phyloP scores from a whole-genome alignment of 2,797 vertebrate species.

The Bradypodion pumilum region DNA sequence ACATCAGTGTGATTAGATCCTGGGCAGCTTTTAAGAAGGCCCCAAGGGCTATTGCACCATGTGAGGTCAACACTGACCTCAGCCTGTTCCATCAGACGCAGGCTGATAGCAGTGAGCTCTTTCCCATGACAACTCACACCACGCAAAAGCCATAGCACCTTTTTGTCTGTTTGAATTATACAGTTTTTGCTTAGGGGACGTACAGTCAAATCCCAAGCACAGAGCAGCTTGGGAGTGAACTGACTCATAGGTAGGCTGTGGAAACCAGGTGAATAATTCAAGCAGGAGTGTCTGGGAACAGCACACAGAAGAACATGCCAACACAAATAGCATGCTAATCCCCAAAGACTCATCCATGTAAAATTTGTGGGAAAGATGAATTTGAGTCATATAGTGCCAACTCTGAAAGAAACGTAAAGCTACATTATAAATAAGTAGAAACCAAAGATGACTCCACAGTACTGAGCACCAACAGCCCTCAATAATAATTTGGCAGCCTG shows the following conservation, averaged over 20 bases:
- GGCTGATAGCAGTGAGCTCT: not conserved
- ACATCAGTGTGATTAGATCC: not conserved
- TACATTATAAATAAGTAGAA: not conserved
- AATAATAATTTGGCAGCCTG: not conserved
- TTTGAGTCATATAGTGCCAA: not conserved
- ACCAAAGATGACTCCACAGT: not conserved
- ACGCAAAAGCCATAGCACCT: constrained; percentile 17
- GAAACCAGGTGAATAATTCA: constrained; percentile 15
- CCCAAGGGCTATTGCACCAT: not conserved
- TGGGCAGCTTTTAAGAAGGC: not conserved
- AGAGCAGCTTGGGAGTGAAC: not conserved
- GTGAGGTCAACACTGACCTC: not conserved
- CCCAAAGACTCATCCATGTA: not conserved
- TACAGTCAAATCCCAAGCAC: not conserved
- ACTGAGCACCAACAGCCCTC: not conserved
- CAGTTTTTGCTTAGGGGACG: constrained; percentile 3
- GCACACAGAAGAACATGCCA: not conserved
- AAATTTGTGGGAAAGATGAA: not conserved
- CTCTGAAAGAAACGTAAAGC: not conserved
- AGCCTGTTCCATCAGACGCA: constrained; percentile 16
- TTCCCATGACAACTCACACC: not conserved
- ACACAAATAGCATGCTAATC: constrained; percentile 6
- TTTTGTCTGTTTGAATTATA: constrained; percentile 10
- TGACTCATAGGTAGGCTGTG: constrained; percentile 17
- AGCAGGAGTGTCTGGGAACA: not conserved